These are phyloP conservation scores for Jordanella pulchra DNA, from an alignment of 2,797 vertebrate genomes.

Conservation along the genomic window DNA sequence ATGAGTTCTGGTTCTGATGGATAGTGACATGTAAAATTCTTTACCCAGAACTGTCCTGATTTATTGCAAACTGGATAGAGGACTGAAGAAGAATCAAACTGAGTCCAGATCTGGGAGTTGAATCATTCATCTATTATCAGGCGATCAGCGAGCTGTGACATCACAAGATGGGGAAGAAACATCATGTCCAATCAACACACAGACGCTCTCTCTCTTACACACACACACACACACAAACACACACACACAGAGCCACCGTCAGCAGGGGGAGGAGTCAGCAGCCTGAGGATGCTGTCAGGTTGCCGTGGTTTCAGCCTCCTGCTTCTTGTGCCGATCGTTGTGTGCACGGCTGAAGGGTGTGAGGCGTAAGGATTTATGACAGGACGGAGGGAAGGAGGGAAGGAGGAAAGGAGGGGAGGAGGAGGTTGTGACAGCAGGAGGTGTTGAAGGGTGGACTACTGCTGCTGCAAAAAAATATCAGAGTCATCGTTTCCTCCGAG, in stretches of 20 bases:
- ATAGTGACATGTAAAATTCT: no score
- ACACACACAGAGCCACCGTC: neutral
- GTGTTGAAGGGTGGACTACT: constrained; percentile 41
- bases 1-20: no score
- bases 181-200: constrained; percentile 16
- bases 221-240: neutral
- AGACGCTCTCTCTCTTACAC: neutral
- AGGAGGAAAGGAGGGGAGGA: constrained; percentile 8
- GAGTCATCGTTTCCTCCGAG: constrained; percentile 41
- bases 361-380: constrained; percentile 45
- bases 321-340: constrained; percentile 43
- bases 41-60: neutral
- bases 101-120: neutral
- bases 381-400: constrained; percentile 1
- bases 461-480: constrained; percentile 22
- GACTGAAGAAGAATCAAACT: neutral
- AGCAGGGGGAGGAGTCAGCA: constrained; percentile 57
- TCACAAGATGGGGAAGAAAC: constrained; percentile 13
- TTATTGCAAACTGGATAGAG: neutral
- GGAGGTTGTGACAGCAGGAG: constrained; percentile 20
- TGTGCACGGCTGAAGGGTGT: constrained; percentile 35
- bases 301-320: constrained; percentile 70
- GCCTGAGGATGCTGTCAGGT: constrained; percentile 66
- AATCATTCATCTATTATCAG: neutral
- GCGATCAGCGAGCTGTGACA: constrained; percentile 14